Evolutionary conservation across 2,113 vertebrate species (phyloP).

Genomic region (Pandion haliaetus): DNA sequence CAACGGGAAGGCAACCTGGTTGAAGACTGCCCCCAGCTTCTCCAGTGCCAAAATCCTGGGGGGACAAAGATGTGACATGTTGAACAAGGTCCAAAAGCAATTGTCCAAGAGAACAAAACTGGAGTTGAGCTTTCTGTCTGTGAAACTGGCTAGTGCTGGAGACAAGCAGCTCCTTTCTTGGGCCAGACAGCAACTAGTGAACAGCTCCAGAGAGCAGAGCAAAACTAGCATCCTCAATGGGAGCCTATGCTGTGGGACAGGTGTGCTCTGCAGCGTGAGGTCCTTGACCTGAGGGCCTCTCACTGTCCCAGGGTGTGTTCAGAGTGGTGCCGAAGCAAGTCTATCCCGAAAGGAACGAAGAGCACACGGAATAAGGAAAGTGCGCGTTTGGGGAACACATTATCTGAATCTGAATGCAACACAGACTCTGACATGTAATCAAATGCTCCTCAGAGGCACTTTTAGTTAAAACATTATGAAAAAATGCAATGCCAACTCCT

Average conservation of each 20-base stretch:
- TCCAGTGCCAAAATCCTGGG: constrained; percentile 94
- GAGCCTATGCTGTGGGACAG: background rate
- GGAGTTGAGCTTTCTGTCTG: background rate
- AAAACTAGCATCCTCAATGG: background rate
- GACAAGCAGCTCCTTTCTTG: background rate
- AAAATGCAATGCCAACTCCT: background rate
- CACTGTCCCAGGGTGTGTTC: background rate
- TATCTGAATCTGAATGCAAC: background rate
- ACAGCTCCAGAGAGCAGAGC: background rate
- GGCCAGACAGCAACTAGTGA: background rate
- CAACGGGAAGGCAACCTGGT: constrained; percentile 95
- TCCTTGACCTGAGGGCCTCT: background rate
- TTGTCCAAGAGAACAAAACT: background rate
- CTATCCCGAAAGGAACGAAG: background rate
- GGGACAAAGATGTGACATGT: background rate
- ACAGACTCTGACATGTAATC: background rate
- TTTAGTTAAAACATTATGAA: background rate
- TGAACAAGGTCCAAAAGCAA: background rate
- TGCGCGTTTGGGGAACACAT: background rate
- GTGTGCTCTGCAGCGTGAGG: accelerated
- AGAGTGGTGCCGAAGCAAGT: background rate
- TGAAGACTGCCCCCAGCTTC: constrained; percentile 97
- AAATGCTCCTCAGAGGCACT: background rate
- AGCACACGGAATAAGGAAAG: background rate
- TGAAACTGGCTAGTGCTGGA: background rate